These are phyloP conservation scores for Romanogobio albipinnatus DNA, from an alignment of 2,113 vertebrate species.

Conservation along the genomic window DNA sequence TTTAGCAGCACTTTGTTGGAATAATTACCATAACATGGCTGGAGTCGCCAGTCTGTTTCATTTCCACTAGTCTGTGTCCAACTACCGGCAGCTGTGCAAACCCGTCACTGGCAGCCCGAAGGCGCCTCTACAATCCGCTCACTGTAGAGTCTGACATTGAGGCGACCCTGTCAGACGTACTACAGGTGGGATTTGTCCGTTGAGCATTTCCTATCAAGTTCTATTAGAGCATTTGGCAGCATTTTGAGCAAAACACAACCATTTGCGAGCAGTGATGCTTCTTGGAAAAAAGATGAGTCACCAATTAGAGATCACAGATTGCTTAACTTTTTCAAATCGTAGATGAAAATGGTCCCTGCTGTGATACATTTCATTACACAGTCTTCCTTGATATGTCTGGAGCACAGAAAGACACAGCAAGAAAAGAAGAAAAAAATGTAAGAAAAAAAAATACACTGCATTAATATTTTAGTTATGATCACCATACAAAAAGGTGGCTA, in stretches of 20 bases:
- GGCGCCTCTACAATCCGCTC: conserved; percentile 34
- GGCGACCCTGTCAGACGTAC: conserved; percentile 57
- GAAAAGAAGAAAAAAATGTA: neutral
- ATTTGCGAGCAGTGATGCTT: conserved; percentile 58
- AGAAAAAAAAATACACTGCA: neutral
- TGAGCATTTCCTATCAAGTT: conserved; percentile 20
- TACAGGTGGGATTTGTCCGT: conserved; percentile 53
- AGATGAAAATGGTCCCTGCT: conserved; percentile 25
- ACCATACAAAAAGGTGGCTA: neutral
- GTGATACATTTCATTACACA: conserved; percentile 17
- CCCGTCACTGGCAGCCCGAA: conserved; percentile 54
- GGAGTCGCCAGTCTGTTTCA: conserved; percentile 29
- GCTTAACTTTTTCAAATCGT: conserved; percentile 6
- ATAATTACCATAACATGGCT: conserved; percentile 40
- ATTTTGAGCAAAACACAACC: conserved; percentile 23
- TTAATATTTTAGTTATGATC: conserved; percentile 9
- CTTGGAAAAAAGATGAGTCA: conserved; percentile 64
- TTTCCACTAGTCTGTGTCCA: conserved; percentile 46
- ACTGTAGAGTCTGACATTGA: conserved; percentile 61
- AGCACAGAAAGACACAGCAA: conserved; percentile 53
- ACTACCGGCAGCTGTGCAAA: conserved; percentile 69
- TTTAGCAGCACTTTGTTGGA: conserved; percentile 25
- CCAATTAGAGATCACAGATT: conserved; percentile 26
- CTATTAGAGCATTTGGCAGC: conserved; percentile 23
- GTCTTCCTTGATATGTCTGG: neutral